Evolutionary conservation across 2,888 invertebrate genomes (phyloP).

Genomic region (Agapostemon virescens): DNA sequence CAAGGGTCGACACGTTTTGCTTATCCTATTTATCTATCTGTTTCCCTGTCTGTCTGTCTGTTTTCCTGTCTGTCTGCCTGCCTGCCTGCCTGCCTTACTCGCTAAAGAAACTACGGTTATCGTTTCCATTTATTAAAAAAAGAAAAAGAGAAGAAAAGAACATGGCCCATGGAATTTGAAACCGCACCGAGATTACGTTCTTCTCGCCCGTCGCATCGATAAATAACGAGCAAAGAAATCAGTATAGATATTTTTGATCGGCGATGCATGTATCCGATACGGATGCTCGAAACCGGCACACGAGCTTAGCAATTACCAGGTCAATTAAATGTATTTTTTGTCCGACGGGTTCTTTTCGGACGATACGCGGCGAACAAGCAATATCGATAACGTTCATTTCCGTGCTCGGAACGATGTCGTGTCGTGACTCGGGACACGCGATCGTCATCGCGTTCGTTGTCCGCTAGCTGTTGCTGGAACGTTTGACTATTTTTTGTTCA

Average conservation of each 20-base stretch:
- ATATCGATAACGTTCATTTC: conserved; percentile 33
- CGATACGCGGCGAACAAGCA: conserved; percentile 23
- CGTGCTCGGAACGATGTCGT: conserved; percentile 17
- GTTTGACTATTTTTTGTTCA: neutral
- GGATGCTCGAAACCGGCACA: neutral
- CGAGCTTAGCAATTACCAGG: conserved; percentile 32
- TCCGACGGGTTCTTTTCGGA: neutral
- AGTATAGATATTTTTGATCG: neutral
- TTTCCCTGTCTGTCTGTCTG: too few species aligned
- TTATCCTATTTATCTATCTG: too few species aligned
- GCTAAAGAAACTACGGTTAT: neutral
- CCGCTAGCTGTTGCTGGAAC: neutral
- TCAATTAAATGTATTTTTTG: conserved; percentile 44
- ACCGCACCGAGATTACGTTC: neutral
- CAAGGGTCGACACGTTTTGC: conserved; percentile 39
- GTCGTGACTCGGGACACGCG: conserved; percentile 22
- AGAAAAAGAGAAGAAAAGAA: too few species aligned
- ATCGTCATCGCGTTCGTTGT: conserved; percentile 21
- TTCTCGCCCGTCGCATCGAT: neutral
- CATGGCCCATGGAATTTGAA: neutral
- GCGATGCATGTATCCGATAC: neutral
- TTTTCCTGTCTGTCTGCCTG: too few species aligned
- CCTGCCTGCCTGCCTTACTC: too few species aligned
- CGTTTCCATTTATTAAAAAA: neutral
- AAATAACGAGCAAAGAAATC: neutral